These are phyloP conservation scores for Drosophila algonquin DNA, from an alignment of 2,888 invertebrate species.

Conservation along the genomic window DNA sequence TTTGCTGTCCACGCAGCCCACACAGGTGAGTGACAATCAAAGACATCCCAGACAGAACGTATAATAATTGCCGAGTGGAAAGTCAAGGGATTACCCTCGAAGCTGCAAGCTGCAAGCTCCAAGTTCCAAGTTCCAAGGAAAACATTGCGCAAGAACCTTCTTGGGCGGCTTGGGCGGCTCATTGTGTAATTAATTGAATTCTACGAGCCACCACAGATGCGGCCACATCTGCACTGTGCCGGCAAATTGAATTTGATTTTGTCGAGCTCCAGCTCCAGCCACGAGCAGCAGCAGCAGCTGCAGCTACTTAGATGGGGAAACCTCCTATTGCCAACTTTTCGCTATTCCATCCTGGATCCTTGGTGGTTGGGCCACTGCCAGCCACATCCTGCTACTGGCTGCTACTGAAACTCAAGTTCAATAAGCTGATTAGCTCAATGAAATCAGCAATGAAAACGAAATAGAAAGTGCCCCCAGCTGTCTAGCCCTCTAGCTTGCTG, in stretches of 20 bases:
- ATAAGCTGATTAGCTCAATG: slow-evolving; percentile 76
- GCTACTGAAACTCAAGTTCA: slow-evolving; percentile 62
- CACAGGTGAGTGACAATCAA: slow-evolving; percentile 59
- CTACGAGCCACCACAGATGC: slow-evolving; percentile 33
- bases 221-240: slow-evolving; percentile 14
- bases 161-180: slow-evolving; percentile 15
- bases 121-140: not conserved
- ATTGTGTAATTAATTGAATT: slow-evolving; percentile 59
- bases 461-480: slow-evolving; percentile 38
- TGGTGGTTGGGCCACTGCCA: slow-evolving; percentile 5
- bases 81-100: not conserved
- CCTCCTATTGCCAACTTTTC: slow-evolving; percentile 56
- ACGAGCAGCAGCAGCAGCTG: slow-evolving; percentile 48
- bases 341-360: slow-evolving; percentile 21
- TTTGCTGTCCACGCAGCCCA: slow-evolving; percentile 64
- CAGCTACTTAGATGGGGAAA: slow-evolving; percentile 45
- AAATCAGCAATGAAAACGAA: slow-evolving; percentile 62
- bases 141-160: not conserved
- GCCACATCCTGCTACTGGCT: slow-evolving; percentile 9
- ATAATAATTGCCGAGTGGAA: slow-evolving; percentile 20
- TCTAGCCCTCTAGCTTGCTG: slow-evolving; percentile 6
- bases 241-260: slow-evolving; percentile 64
- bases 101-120: not conserved
- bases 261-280: slow-evolving; percentile 29
- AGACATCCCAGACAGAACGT: slow-evolving; percentile 15